phyloP scores from a whole-genome alignment of 2,888 invertebrate species.

The Nomada ferruginata region DNA sequence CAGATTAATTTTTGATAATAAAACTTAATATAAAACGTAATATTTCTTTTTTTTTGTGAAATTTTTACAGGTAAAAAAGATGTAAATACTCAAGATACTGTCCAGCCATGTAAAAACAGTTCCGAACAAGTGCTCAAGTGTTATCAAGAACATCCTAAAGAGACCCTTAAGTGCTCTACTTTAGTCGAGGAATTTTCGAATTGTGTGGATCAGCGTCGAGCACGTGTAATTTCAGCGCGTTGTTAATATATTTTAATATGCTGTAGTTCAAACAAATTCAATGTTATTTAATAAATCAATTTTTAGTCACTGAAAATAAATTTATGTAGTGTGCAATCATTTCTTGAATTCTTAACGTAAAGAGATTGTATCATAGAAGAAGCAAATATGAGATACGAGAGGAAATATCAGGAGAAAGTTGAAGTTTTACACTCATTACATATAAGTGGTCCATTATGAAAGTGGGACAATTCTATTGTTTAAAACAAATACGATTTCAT shows the following conservation, averaged over 20 bases:
- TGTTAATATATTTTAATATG: constrained; percentile 70
- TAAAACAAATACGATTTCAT: too few relatives aligned
- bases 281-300: constrained; percentile 48
- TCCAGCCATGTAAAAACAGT: constrained; percentile 85
- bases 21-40: too few relatives aligned
- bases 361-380: too few relatives aligned
- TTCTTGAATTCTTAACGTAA: constrained; percentile 17
- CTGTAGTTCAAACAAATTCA: constrained; percentile 44
- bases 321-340: constrained; percentile 18
- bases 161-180: constrained; percentile 87
- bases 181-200: constrained; percentile 87
- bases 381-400: too few relatives aligned
- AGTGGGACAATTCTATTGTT: too few relatives aligned
- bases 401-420: too few relatives aligned
- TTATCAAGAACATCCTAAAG: constrained; percentile 86
- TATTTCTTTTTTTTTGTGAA: neutral
- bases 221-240: constrained; percentile 82
- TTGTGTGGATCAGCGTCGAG: constrained; percentile 87
- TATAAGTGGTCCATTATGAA: too few relatives aligned
- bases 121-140: constrained; percentile 87
- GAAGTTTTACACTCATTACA: too few relatives aligned
- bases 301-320: constrained; percentile 55
- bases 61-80: constrained; percentile 47
- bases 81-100: constrained; percentile 36
- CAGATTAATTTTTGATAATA: too few relatives aligned